Base-by-base conservation (phyloP, 2,113 vertebrate genomes). In the Paracanthobrama guichenoti region DNA sequence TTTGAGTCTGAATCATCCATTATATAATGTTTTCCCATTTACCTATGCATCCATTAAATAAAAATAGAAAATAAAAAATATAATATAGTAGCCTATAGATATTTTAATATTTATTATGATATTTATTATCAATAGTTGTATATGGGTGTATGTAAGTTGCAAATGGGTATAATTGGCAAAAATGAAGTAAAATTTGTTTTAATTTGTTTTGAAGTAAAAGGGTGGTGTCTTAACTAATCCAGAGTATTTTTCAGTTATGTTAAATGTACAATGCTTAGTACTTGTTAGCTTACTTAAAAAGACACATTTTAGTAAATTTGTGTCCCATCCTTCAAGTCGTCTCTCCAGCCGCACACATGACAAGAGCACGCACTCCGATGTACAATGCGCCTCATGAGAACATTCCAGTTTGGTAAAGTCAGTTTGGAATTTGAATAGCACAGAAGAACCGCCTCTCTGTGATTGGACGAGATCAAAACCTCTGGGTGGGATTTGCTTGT, bases 361-460 rank as follows among this genome's bases (percentile, higher is more conserved):
- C 80, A 71, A 57, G 66, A 85, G 16, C 66, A 28, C 39, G 73
- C 77, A 50, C 44, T 85, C 80, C 16, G 28, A 83, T 67, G 81
- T n/a, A 79, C 83, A 85, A 55, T 74, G 85, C 84, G 85, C 88
- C 89, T 90, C 87, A 85, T 85, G 92, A 94, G 94, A 94, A 93
- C 94, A 91, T 94, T 95, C 94, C 90, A 87, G 91, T 90, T 94
- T 85, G 92, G 90, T 93, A 48, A 92, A 93, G 90, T 92, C 92
- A 91, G 93, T 92, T 88, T 89, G 92, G 90, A 93, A 93, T 95
- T 95, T 95, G 93, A 95, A 95, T 93, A 91, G 92, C 82, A 89
- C 91, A 88, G 90, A 92, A 90, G 91, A 94, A 92, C 94, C 93
- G 93, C 94, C 93, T 74, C 85, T 35, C 60, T 91, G 88, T 92